These are phyloP conservation scores for Notolepis coatsorum DNA, from an alignment of 2,797 vertebrate genomes.

Conservation along the genomic window DNA sequence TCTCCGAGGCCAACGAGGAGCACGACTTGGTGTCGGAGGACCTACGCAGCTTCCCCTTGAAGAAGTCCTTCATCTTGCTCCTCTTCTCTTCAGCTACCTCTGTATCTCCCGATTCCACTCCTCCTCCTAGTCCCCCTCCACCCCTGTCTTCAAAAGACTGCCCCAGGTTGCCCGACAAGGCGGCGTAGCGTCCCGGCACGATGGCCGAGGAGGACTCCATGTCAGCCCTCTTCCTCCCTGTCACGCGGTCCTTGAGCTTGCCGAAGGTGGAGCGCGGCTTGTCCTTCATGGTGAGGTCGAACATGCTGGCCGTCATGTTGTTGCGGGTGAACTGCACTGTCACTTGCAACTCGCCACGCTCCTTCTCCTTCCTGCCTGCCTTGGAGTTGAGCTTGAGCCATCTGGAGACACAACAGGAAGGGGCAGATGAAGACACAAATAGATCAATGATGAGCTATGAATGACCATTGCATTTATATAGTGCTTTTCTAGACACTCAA, in stretches of 20 bases:
- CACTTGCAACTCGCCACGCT: constrained; percentile 91
- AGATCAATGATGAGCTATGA: too few relatives aligned
- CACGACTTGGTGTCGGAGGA: constrained; percentile 91
- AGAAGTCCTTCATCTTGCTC: constrained; percentile 92
- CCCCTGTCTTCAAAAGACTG: constrained; percentile 68
- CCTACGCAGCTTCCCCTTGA: constrained; percentile 88
- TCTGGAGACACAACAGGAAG: constrained; percentile 69
- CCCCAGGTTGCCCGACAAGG: constrained; percentile 78
- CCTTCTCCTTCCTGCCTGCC: constrained; percentile 92
- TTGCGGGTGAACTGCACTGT: constrained; percentile 93
- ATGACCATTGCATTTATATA: too few relatives aligned
- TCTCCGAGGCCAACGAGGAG: constrained; percentile 92
- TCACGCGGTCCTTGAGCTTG: constrained; percentile 95
- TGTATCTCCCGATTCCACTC: constrained; percentile 58
- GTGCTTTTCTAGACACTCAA: too few relatives aligned
- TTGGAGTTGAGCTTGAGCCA: constrained; percentile 97
- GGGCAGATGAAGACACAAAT: too few relatives aligned
- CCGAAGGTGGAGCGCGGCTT: constrained; percentile 93
- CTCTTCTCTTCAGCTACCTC: constrained; percentile 82
- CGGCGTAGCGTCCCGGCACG: constrained; percentile 88
- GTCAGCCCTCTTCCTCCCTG: constrained; percentile 89
- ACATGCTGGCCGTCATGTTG: constrained; percentile 98
- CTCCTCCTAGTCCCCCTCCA: constrained; percentile 57
- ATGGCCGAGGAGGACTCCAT: constrained; percentile 95
- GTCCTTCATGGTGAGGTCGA: constrained; percentile 94